Evolutionary conservation across 2,888 invertebrate species (phyloP).

Genomic region (Microplitis manilae): DNA sequence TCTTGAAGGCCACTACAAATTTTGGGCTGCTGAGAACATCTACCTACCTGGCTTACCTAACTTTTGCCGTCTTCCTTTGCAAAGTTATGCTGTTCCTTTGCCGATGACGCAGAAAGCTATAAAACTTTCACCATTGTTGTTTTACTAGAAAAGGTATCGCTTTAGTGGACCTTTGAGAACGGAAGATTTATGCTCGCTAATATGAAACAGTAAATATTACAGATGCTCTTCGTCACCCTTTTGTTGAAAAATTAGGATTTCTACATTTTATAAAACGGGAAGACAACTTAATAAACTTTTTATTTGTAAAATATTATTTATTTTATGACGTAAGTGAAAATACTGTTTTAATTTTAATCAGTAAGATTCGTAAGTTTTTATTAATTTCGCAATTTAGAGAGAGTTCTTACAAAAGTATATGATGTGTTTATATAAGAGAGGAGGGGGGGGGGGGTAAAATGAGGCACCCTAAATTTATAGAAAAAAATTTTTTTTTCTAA

Average conservation of each 20-base stretch:
- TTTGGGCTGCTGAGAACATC: constrained; percentile 33
- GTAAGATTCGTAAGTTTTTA: no score
- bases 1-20: constrained; percentile 46
- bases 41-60: constrained; percentile 21
- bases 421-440: no score
- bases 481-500: no score
- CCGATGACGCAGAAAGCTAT: constrained; percentile 50
- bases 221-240: constrained; percentile 23
- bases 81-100: constrained; percentile 7
- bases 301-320: not conserved
- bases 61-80: not conserved
- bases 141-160: not conserved
- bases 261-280: constrained; percentile 30
- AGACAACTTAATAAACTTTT: constrained; percentile 44
- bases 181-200: constrained; percentile 24
- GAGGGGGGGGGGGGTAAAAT: no score
- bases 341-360: not conserved
- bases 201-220: constrained; percentile 4
- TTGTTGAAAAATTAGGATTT: constrained; percentile 25
- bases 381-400: no score
- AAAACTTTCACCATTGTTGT: constrained; percentile 54
- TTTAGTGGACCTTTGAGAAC: not conserved
- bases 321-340: not conserved
- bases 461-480: no score
- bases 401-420: no score